Evolutionary conservation across 2,113 vertebrate genomes (phyloP), one percentile per base, ranked within the genome.

Genomic region (Oriolus oriolus): DNA sequence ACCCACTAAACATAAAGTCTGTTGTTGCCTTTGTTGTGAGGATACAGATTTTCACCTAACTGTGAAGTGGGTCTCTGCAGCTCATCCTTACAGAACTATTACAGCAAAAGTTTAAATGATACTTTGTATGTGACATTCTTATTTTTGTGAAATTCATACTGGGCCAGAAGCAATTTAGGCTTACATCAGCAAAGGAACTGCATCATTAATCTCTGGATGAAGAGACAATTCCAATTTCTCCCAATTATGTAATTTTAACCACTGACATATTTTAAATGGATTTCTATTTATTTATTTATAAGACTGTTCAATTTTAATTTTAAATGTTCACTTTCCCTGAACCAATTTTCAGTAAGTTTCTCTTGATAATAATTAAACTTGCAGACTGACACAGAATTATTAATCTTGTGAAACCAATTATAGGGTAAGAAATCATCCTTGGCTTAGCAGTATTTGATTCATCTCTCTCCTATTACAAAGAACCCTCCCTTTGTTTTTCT

Each of bases 391-490:
- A 70, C 7, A 89, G 87, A 84, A 64, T 89, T 80, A 96, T 84
- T 92, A 79, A 95, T 90, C 64, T 91, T 74, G 30, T 73, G 80
- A 94, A 96, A 95, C 20, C 50, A 90, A 89, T 93, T 89, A 93
- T 14, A 77, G 78, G 27, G 56, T 81, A 95, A 96, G 70, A 90
- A 95, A 45, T 75, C 59, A 85, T 73, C 74, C 41, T 47, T 77
- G 61, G 64, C 39, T 87, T 17, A 57, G n/a, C 24, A 79, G 27
- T 44, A 74, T 66, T 93, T 31, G 21, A 83, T 89, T 80, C 4
- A 82, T 92, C 27, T 50, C 50, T 88, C 41, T n/a, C 28, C 24
- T 54, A 44, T 61, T 66, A 86, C 3, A 76, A 80, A 77, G 22
- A 70, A 59, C 1, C 1, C 12, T 13, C 20, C 7, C 0, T 4